Conservation (phyloP, 2,888 invertebrate species). For the Hoplodrina blanda region DNA sequence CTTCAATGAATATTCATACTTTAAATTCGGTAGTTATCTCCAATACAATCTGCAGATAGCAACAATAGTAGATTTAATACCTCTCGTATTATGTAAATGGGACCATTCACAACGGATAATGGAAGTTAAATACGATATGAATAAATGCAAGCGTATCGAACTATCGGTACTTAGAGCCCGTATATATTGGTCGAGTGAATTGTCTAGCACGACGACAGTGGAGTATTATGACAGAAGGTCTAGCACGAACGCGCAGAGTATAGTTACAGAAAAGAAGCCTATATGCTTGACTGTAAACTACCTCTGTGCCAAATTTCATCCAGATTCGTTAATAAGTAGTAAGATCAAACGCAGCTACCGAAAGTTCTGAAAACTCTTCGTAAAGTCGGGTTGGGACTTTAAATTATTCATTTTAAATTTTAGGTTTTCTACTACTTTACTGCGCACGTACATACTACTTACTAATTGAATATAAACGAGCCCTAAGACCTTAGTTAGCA, state of each 20-base stretch:
- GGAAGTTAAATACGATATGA: slow-evolving; percentile 69
- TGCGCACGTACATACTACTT: too few species aligned
- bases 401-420: too few species aligned
- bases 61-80: slow-evolving; percentile 69
- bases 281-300: too few species aligned
- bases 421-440: background rate
- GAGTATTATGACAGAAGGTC: background rate
- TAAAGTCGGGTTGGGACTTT: too few species aligned
- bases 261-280: too few species aligned
- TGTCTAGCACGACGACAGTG: background rate
- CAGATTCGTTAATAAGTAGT: too few species aligned
- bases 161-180: slow-evolving; percentile 48
- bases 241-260: background rate
- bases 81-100: slow-evolving; percentile 79
- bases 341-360: too few species aligned
- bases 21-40: slow-evolving; percentile 74
- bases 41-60: slow-evolving; percentile 74
- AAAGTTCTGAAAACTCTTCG: too few species aligned
- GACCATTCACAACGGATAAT: slow-evolving; percentile 76
- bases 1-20: slow-evolving; percentile 28
- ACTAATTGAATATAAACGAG: slow-evolving; percentile 20
- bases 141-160: slow-evolving; percentile 57
- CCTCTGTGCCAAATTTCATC: too few species aligned
- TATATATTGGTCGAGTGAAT: slow-evolving; percentile 51
- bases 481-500: slow-evolving; percentile 48